Evolutionary conservation across 2,113 vertebrate genomes (phyloP).

Genomic region (Tylochromis polylepis): DNA sequence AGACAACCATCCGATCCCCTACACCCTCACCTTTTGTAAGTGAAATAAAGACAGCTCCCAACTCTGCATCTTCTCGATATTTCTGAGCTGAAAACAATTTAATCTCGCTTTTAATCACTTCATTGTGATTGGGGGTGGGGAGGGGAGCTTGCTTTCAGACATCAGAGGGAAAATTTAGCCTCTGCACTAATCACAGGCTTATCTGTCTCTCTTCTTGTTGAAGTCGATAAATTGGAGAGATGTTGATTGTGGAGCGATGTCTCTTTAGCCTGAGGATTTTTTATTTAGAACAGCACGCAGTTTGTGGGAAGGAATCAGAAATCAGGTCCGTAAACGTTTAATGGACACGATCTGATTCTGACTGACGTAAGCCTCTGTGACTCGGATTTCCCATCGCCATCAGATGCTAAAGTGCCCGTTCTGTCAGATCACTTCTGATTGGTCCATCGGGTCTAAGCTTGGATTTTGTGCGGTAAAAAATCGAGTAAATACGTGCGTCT

Average conservation of each 20-base stretch:
- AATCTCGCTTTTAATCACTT: slow-evolving; percentile 42
- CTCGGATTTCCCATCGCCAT: neutral
- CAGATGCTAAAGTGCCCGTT: neutral
- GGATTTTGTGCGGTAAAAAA: neutral
- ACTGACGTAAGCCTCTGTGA: neutral
- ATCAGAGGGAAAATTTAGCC: slow-evolving; percentile 29
- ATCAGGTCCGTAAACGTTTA: neutral
- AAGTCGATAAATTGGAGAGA: slow-evolving; percentile 35
- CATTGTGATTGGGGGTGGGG: slow-evolving; percentile 16
- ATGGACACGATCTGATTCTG: neutral
- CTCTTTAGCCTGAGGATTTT: neutral
- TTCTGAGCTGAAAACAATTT: slow-evolving; percentile 43
- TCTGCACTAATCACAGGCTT: slow-evolving; percentile 26
- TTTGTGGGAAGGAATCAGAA: slow-evolving; percentile 5
- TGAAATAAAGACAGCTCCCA: slow-evolving; percentile 26
- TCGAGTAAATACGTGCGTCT: neutral
- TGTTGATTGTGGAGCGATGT: slow-evolving; percentile 7
- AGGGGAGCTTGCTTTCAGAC: slow-evolving; percentile 30
- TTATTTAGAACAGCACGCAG: slow-evolving; percentile 6
- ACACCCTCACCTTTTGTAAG: slow-evolving; percentile 52
- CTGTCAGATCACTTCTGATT: neutral
- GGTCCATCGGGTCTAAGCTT: neutral
- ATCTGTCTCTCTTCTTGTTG: slow-evolving; percentile 31
- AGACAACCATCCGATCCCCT: slow-evolving; percentile 41
- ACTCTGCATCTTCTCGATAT: slow-evolving; percentile 22